Base-by-base conservation (phyloP, 2,113 vertebrate genomes). In the Vidua macroura region DNA sequence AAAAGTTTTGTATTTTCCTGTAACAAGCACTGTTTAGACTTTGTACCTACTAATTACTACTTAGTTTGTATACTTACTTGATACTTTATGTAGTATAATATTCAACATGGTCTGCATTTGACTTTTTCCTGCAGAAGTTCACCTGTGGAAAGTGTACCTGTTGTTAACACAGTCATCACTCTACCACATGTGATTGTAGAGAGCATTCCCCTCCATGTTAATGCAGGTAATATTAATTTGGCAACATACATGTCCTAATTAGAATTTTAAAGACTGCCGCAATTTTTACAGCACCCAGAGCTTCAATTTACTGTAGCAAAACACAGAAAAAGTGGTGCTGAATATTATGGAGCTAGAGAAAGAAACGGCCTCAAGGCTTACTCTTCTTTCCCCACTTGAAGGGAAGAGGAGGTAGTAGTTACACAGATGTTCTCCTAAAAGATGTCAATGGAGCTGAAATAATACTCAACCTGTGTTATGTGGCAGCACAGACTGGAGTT, bases 151-250 rank as follows among this genome's bases (percentile, higher is more conserved):
- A 97, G 96, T 25, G 90, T 98, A 35, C 99, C 99, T 12, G 96
- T 98, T 44, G 98, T 99, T 92, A 98, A 97, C 46, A 99, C 99
- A 4, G 82, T 98, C 62, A 96, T 99, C 83, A 98, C 98, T 13
- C 98, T 99, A 27, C 99, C 99, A 2, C 99, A 99, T 16, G 98
- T 99, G 93, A 97, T 98, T 68, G 98, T 99, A 60, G 99, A 99
- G 93, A 98, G 96, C 73, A 98, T 99, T 92, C 99, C 99, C 28
- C 98, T 99, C 53, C 99, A 99, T 31, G 98, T 99, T 74, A 98
- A 98, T 22, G 98, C 99, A 97, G 99, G 99, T 99, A 96, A 93
- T 17, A 4, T 20, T 43, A 39, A 46, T 60, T 62, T 70, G 72
- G 19, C 39, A 67, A 39, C 2, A 4, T 35, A 3, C 15, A 6